A percentile compares a stretch with the other conserved stretches of the same genome.
These are phyloP conservation scores for Lepus europaeus DNA, from an alignment of 2,113 vertebrate species.

Conservation along the genomic window DNA sequence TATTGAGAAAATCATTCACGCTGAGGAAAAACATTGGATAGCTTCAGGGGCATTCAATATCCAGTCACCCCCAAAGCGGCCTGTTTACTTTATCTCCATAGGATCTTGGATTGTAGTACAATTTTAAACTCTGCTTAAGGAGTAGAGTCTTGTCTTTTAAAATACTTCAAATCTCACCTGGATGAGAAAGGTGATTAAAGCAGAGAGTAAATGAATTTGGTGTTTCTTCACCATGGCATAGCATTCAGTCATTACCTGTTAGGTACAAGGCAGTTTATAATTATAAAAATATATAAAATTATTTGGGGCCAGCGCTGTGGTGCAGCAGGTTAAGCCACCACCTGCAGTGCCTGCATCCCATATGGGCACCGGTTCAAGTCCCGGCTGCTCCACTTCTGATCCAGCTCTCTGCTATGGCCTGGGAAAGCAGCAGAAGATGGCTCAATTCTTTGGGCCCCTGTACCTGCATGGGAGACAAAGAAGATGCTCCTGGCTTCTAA, in stretches of 20 bases:
- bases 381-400: too few species aligned
- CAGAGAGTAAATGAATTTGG: constrained; percentile 41
- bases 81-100: constrained; percentile 60
- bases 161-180: constrained; percentile 48
- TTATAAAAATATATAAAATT: too few species aligned
- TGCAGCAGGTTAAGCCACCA: too few species aligned
- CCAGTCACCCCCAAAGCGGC: constrained; percentile 59
- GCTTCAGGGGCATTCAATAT: constrained; percentile 66
- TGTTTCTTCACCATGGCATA: background rate
- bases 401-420: too few species aligned
- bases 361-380: too few species aligned
- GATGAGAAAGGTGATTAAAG: constrained; percentile 64
- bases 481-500: too few species aligned
- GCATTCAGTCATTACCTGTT: background rate
- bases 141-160: constrained; percentile 3
- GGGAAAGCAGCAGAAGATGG: too few species aligned
- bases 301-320: too few species aligned
- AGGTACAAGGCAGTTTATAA: background rate
- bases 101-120: background rate
- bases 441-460: too few species aligned
- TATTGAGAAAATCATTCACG: constrained; percentile 53
- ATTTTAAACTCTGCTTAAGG: constrained; percentile 56
- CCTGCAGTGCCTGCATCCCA: too few species aligned
- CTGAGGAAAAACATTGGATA: constrained; percentile 66
- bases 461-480: too few species aligned